Evolutionary conservation across 2,797 vertebrate genomes (phyloP).

Genomic region (Myotis findleyi): DNA sequence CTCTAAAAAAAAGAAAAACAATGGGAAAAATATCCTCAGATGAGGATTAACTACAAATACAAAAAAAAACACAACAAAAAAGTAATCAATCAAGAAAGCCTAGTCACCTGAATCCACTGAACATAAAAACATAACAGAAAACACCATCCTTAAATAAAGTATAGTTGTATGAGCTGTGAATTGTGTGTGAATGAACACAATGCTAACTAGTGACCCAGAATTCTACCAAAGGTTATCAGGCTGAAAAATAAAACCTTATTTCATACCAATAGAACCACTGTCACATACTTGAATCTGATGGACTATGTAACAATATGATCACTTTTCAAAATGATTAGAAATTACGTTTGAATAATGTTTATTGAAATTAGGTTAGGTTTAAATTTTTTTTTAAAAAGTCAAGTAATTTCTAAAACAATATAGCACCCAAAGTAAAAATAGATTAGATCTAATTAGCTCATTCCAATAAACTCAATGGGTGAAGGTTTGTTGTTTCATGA

Average conservation of each 20-base stretch:
- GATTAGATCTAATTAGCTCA: background rate
- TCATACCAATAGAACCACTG: background rate
- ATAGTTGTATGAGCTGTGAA: background rate
- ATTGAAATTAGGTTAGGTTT: constrained; percentile 21
- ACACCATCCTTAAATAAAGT: background rate
- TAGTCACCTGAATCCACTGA: background rate
- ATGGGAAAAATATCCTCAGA: too few relatives aligned
- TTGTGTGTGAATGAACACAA: background rate
- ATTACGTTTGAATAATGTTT: background rate
- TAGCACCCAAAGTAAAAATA: constrained; percentile 20
- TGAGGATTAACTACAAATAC: too few relatives aligned
- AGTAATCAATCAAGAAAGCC: background rate
- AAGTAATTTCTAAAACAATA: constrained; percentile 26
- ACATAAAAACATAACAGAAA: constrained; percentile 11
- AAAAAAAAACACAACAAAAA: background rate
- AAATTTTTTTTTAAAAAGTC: background rate
- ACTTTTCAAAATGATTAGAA: constrained; percentile 13
- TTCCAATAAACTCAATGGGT: background rate
- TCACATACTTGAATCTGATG: background rate
- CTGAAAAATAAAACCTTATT: background rate
- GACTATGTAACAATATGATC: background rate
- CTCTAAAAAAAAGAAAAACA: too few relatives aligned
- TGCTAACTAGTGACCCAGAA: background rate
- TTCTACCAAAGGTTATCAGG: background rate
- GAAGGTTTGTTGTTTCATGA: background rate